These are phyloP conservation scores for Mus minutoides DNA, from an alignment of 2,797 vertebrate genomes.

Conservation along the genomic window DNA sequence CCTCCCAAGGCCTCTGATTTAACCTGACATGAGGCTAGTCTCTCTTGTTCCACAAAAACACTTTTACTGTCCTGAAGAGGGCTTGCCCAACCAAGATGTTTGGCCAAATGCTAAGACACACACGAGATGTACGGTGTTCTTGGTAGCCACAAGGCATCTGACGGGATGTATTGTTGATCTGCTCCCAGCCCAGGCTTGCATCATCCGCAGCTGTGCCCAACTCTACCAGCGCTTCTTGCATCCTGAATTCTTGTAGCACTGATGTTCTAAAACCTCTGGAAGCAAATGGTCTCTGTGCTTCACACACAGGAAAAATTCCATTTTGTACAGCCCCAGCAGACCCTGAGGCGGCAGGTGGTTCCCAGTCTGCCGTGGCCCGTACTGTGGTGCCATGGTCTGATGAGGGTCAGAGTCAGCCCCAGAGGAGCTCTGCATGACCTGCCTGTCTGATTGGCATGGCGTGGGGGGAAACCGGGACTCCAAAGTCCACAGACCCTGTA, in stretches of 20 bases:
- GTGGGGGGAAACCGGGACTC: fast-evolving
- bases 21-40: slow-evolving; percentile 90
- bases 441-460: too few relatives aligned
- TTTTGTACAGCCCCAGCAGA: neutral
- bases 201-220: neutral
- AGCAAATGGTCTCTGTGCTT: slow-evolving; percentile 24
- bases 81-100: slow-evolving; percentile 80
- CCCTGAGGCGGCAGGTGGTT: slow-evolving; percentile 31
- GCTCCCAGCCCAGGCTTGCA: slow-evolving; percentile 42
- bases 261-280: slow-evolving; percentile 49
- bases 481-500: too few relatives aligned
- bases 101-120: slow-evolving; percentile 86
- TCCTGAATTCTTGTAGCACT: neutral
- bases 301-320: slow-evolving; percentile 42
- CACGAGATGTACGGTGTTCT: slow-evolving; percentile 85
- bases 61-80: slow-evolving; percentile 90
- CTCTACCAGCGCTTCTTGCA: fast-evolving
- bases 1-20: slow-evolving; percentile 91
- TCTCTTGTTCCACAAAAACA: slow-evolving; percentile 83
- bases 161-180: slow-evolving; percentile 87
- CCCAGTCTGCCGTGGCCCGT: slow-evolving; percentile 76
- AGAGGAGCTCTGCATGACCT: neutral
- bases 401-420: slow-evolving; percentile 91
- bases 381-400: slow-evolving; percentile 80
- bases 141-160: slow-evolving; percentile 91